These are phyloP conservation scores for Drosophila lowei DNA, from an alignment of 1,140 invertebrate species.

Conservation along the genomic window DNA sequence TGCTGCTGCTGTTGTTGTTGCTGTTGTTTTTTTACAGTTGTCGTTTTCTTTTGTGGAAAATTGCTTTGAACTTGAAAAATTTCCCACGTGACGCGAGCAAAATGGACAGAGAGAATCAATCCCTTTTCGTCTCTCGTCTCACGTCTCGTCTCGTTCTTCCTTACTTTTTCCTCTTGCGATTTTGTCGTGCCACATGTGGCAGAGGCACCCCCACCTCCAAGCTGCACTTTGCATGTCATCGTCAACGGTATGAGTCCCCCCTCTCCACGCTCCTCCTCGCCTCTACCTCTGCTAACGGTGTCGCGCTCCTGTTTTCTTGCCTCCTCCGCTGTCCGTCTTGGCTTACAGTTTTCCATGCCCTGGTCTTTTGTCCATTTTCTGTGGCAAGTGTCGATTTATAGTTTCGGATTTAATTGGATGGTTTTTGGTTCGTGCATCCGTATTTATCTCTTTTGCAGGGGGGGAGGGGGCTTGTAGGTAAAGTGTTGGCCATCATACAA, in stretches of 20 bases:
- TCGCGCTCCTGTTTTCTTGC: too few relatives aligned
- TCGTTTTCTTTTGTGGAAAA: conserved; percentile 69
- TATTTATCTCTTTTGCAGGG: too few relatives aligned
- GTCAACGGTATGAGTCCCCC: conserved; percentile 9
- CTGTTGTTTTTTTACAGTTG: conserved; percentile 69
- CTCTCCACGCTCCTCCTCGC: conserved; percentile 7
- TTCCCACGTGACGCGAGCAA: conserved; percentile 70
- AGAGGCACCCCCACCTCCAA: background rate
- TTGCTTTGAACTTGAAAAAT: conserved; percentile 79
- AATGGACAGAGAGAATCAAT: conserved; percentile 42
- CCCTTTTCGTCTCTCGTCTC: background rate
- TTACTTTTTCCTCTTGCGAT: conserved; percentile 10
- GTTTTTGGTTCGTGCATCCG: conserved; percentile 41
- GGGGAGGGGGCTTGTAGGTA: conserved; percentile 2
- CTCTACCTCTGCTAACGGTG: conserved; percentile 54
- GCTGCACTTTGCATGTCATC: conserved; percentile 71
- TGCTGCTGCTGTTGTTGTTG: conserved; percentile 20
- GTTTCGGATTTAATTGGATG: conserved; percentile 56
- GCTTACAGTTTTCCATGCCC: conserved; percentile 33
- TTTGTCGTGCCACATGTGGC: conserved; percentile 62
- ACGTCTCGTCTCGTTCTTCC: background rate
- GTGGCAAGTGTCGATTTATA: conserved; percentile 52
- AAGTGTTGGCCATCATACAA: background rate
- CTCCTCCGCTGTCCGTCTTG: conserved; percentile 9
- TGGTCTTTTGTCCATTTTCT: background rate